These are phyloP conservation scores for Muntiacus muntjak DNA, from an alignment of 2,113 vertebrate species.

Conservation along the genomic window DNA sequence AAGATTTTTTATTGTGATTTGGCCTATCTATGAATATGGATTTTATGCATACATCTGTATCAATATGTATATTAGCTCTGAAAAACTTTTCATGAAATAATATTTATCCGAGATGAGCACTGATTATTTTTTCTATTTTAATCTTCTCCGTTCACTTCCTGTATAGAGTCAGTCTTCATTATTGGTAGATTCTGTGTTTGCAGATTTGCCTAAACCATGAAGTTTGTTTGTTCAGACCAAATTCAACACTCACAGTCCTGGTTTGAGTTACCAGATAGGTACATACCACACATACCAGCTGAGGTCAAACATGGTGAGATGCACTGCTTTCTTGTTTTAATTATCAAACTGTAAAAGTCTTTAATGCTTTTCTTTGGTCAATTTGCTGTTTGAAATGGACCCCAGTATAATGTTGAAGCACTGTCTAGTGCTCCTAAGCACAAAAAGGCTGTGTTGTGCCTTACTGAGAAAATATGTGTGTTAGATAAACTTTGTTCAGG, in stretches of 20 bases:
- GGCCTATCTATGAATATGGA: neutral
- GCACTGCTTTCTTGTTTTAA: neutral
- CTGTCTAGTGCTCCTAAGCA: neutral
- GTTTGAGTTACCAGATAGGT: neutral
- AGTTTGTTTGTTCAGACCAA: neutral
- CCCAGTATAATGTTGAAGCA: neutral
- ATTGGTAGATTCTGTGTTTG: neutral
- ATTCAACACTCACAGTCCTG: neutral
- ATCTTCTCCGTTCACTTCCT: neutral
- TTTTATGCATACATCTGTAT: neutral
- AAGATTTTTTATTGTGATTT: neutral
- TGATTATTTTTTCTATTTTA: neutral
- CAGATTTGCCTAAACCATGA: neutral
- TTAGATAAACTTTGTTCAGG: neutral
- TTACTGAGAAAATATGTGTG: neutral
- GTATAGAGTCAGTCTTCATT: neutral
- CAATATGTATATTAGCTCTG: neutral
- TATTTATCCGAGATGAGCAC: neutral
- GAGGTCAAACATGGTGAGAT: neutral
- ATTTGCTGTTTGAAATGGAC: neutral
- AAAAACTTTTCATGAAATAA: neutral
- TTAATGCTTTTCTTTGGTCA: neutral
- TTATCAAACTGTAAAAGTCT: neutral
- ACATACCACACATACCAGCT: neutral
- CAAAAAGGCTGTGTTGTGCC: neutral